These are phyloP conservation scores for Cryptoblepharus egeriae DNA, from an alignment of 2,797 vertebrate species.

Conservation along the genomic window DNA sequence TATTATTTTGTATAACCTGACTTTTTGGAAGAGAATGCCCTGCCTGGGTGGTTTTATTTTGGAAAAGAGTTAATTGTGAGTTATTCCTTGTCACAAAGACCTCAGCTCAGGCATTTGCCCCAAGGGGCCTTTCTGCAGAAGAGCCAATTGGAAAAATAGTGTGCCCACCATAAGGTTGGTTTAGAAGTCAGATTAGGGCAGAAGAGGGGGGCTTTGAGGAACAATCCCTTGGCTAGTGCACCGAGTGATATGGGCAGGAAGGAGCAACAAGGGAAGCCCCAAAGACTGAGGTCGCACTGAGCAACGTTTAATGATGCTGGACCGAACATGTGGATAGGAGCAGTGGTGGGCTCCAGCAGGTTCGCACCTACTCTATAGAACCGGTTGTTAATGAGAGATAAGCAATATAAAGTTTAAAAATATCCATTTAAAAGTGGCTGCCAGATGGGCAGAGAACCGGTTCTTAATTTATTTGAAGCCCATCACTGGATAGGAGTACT, in stretches of 20 bases:
- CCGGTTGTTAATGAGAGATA: too few relatives aligned
- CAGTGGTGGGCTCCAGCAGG: too few relatives aligned
- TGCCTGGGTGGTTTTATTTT: neutral
- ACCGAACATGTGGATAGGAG: too few relatives aligned
- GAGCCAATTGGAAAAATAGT: neutral
- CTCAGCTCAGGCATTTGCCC: neutral
- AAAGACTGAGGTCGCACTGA: too few relatives aligned
- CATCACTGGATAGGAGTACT: too few relatives aligned
- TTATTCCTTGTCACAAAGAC: neutral
- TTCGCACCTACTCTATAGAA: too few relatives aligned
- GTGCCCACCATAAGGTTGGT: too few relatives aligned
- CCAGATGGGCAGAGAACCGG: too few relatives aligned
- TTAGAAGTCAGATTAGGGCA: neutral
- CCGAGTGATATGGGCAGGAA: neutral
- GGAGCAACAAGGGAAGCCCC: neutral
- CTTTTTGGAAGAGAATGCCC: neutral
- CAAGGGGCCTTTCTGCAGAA: neutral
- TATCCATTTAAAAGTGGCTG: too few relatives aligned
- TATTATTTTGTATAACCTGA: neutral
- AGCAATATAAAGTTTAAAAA: too few relatives aligned
- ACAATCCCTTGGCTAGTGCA: neutral
- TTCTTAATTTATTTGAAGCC: too few relatives aligned
- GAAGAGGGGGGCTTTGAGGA: neutral
- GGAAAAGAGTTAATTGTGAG: neutral
- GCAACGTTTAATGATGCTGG: too few relatives aligned